Base-by-base conservation (phyloP, 2,888 invertebrate genomes). In the Idaea dimidiata region DNA sequence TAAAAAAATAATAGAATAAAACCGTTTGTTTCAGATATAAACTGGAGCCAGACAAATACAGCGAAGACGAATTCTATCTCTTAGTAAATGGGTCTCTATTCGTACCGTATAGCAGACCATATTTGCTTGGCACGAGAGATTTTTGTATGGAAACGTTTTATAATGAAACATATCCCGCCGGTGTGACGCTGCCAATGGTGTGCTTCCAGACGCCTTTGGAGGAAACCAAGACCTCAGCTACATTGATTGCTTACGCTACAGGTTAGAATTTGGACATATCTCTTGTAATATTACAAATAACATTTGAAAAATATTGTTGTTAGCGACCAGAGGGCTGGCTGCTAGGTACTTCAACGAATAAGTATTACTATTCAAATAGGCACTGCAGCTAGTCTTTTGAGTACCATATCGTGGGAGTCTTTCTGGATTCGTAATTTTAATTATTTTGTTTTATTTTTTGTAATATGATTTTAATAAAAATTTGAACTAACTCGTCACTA, bases 61-160 rank as follows among this genome's bases (percentile, higher is more conserved):
- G 81, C 64, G 81, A 86, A 32, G 94, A 95, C 66, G 93, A 93
- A 69, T 94, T 94, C 77, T 93, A 93, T 74, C 87, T 95, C 53
- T 79, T 94, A 67, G 77, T 88, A 31, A 94, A 94, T 70, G 95
- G 95, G 17, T 93, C 94, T 0, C 83, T 95, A 57, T 93, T 93
- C 70, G 90, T 91, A 16, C 94, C 94, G 0, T 87, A 82, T 71
- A 86, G 86, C 57, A 73, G 82, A 24, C 91, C 92, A 0, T 78
- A 79, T n/a, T 80, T 94, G 73, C 79, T 94, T 54, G 84, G 85
- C 10, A 92, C 93, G 0, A 87, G 87, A 61, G 93, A 94, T 69
- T 95, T 93, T 76, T 95, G 95, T 74, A 93, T 95, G 93, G 95
- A 95, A 75, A 83, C 93, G 0, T 93, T 94, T 70, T 93, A 85